Percentiles rank a stretch among this genome's conserved stretches.
These are phyloP conservation scores for Anoura caudifer DNA, from an alignment of 2,113 vertebrate species.

Conservation along the genomic window DNA sequence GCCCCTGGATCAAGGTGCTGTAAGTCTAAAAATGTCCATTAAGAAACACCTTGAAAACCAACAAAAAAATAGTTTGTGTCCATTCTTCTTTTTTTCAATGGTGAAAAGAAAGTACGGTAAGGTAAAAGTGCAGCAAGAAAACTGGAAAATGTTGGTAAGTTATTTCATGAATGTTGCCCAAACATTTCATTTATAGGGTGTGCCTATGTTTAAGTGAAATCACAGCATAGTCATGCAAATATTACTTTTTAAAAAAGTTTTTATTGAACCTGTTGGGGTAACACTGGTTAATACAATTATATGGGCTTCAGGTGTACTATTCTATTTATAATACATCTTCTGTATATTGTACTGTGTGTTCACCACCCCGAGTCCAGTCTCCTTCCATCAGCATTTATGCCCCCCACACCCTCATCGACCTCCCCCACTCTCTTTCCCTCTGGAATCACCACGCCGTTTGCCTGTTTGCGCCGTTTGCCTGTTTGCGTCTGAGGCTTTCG, in stretches of 20 bases:
- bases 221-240: background rate
- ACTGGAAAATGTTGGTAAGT: background rate
- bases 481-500: too few species aligned
- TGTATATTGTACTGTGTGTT: too few species aligned
- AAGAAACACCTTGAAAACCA: background rate
- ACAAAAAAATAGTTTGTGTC: background rate
- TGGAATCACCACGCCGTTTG: too few species aligned
- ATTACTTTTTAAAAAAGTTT: background rate
- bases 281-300: too few species aligned
- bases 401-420: too few species aligned
- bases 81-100: background rate
- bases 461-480: too few species aligned
- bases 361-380: too few species aligned
- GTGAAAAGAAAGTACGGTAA: background rate
- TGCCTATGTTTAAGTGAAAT: background rate
- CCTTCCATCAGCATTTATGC: too few species aligned
- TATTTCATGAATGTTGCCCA: background rate
- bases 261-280: too few species aligned
- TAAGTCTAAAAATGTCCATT: background rate
- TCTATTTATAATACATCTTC: too few species aligned
- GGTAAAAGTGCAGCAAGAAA: background rate
- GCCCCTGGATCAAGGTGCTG: background rate
- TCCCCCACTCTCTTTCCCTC: too few species aligned
- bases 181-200: background rate
- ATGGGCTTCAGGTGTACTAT: too few species aligned